Conservation (phyloP, 2,888 invertebrate genomes). For the Magallana nippona region DNA sequence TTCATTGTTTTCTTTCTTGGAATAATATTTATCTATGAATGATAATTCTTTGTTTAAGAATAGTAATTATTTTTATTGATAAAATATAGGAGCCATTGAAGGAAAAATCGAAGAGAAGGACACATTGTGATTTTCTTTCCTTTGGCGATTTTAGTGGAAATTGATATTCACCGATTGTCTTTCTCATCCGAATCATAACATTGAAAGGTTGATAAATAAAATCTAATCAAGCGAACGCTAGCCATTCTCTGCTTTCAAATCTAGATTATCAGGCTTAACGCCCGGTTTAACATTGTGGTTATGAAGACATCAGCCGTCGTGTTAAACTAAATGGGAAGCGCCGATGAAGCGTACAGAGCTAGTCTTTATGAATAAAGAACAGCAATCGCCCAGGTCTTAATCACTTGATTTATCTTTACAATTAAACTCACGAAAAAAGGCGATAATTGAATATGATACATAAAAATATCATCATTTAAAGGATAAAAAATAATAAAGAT, state of each 20-base stretch:
- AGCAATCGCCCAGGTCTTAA: constrained; percentile 35
- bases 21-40: no score
- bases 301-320: constrained; percentile 36
- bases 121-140: not conserved
- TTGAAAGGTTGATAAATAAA: constrained; percentile 21
- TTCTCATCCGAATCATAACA: constrained; percentile 28
- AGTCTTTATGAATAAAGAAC: constrained; percentile 25
- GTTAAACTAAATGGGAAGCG: constrained; percentile 31
- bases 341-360: constrained; percentile 27
- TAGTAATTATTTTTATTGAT: no score
- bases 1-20: not conserved
- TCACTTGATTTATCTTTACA: constrained; percentile 30
- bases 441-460: constrained; percentile 35
- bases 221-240: constrained; percentile 19
- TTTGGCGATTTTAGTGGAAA: not conserved
- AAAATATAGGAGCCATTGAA: no score
- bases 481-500: not conserved
- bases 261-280: constrained; percentile 32
- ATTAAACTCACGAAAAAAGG: constrained; percentile 18
- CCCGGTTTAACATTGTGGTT: constrained; percentile 34
- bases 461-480: constrained; percentile 25
- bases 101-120: not conserved
- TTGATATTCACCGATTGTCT: constrained; percentile 26
- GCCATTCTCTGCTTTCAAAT: constrained; percentile 19
- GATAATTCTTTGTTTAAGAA: no score